Conservation (phyloP, 2,797 vertebrate genomes). For the Tragopan temminckii region DNA sequence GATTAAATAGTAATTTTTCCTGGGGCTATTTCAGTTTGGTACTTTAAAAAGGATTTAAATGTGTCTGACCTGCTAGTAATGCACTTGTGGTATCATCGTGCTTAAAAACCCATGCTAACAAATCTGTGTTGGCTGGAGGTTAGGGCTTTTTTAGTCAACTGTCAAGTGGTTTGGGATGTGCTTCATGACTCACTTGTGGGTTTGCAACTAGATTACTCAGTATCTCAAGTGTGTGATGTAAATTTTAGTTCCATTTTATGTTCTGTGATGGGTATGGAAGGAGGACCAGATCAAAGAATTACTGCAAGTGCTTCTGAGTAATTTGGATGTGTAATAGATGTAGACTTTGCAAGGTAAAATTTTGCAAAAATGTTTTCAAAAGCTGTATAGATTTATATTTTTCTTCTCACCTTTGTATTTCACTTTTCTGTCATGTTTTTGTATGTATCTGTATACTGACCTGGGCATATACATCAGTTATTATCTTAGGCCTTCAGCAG, state of each 20-base stretch:
- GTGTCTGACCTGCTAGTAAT: slow-evolving; percentile 15
- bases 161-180: slow-evolving; percentile 29
- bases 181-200: not conserved
- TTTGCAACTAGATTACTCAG: slow-evolving; percentile 4
- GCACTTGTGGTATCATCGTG: not conserved
- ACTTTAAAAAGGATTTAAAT: slow-evolving; percentile 13
- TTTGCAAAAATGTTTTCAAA: not conserved
- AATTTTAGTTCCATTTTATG: slow-evolving; percentile 15
- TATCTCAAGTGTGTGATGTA: not conserved
- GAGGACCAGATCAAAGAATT: not conserved
- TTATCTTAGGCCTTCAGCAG: not conserved
- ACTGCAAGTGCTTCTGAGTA: not conserved
- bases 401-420: not conserved
- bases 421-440: not conserved
- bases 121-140: slow-evolving; percentile 10
- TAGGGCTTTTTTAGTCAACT: not conserved
- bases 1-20: slow-evolving; percentile 43
- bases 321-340: not conserved
- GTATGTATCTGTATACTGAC: not conserved
- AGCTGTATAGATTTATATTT: not conserved
- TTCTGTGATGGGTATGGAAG: not conserved
- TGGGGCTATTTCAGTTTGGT: slow-evolving; percentile 20
- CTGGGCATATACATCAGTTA: not conserved
- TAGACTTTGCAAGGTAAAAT: not conserved
- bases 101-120: slow-evolving; percentile 24